Evolutionary conservation across 2,797 vertebrate genomes (phyloP).

Genomic region (Alfaro cultratus): DNA sequence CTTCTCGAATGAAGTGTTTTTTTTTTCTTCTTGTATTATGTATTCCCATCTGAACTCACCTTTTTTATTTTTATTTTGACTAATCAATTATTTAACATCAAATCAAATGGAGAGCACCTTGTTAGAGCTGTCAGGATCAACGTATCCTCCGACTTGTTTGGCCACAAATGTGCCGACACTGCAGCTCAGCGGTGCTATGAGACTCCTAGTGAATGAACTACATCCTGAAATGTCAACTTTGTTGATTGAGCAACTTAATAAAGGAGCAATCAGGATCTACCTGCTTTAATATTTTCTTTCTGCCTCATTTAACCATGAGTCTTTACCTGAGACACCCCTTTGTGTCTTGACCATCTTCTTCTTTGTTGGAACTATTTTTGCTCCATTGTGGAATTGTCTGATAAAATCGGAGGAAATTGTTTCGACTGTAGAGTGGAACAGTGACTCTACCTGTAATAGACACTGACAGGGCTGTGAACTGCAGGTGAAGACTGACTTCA

Average conservation of each 20-base stretch:
- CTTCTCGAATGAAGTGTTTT: not conserved
- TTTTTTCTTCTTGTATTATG: not conserved
- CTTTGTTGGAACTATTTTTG: conserved; percentile 46
- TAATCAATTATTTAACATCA: not conserved
- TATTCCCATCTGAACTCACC: not conserved
- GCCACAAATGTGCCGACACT: not conserved
- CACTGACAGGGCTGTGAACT: conserved; percentile 66
- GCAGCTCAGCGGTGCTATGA: not conserved
- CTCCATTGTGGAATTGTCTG: conserved; percentile 41
- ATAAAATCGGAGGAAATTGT: conserved; percentile 49
- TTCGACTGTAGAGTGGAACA: conserved; percentile 25
- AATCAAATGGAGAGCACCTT: not conserved
- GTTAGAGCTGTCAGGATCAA: not conserved
- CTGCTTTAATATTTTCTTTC: not conserved
- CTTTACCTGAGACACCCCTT: not conserved
- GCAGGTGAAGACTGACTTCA: conserved; percentile 60
- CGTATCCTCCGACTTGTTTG: not conserved
- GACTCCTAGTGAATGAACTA: not conserved
- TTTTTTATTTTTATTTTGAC: not conserved
- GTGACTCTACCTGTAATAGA: conserved; percentile 56
- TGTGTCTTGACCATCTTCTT: not conserved
- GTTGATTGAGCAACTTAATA: not conserved
- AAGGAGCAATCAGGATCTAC: not conserved
- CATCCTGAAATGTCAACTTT: not conserved
- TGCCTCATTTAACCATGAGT: not conserved